A percentile compares a stretch with the other conserved stretches of the same genome.
phyloP scores from a whole-genome alignment of 92 coral and sea anemone genomes.

The Micromussa lordhowensis region DNA sequence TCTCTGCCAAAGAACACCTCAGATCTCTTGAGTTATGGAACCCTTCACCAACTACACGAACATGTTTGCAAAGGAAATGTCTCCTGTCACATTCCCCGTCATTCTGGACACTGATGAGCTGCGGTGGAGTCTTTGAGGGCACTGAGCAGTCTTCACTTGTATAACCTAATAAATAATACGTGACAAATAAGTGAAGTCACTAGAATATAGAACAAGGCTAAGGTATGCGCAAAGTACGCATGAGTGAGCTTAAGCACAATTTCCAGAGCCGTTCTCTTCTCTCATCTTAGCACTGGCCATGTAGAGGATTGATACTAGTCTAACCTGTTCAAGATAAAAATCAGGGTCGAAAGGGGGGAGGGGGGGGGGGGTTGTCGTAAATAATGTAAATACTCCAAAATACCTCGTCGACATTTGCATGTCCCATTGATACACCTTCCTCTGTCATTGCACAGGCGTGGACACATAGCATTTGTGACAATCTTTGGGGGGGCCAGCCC shows the following conservation, averaged over 20 bases:
- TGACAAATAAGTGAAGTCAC: background rate
- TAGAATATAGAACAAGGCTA: background rate
- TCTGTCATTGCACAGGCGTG: slow-evolving; percentile 77
- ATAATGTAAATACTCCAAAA: background rate
- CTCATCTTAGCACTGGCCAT: background rate
- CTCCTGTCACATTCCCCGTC: slow-evolving; percentile 71
- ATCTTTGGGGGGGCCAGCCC: slow-evolving; percentile 53
- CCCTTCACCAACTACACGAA: slow-evolving; percentile 76
- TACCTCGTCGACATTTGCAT: slow-evolving; percentile 91
- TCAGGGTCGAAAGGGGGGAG: background rate
- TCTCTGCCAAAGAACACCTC: slow-evolving; percentile 76
- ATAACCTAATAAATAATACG: slow-evolving; percentile 52
- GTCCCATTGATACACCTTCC: slow-evolving; percentile 83
- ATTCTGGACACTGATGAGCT: slow-evolving; percentile 55
- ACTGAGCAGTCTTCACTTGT: slow-evolving; percentile 89
- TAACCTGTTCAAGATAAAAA: background rate
- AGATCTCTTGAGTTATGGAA: slow-evolving; percentile 74
- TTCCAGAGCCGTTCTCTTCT: background rate
- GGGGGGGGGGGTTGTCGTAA: background rate
- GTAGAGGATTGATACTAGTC: background rate
- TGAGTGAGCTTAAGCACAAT: background rate
- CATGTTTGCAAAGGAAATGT: slow-evolving; percentile 64
- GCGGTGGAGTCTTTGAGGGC: slow-evolving; percentile 70
- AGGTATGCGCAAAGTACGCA: background rate
- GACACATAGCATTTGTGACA: slow-evolving; percentile 72